These are phyloP conservation scores for Anniella stebbinsi DNA, from an alignment of 2,797 vertebrate species.

Conservation along the genomic window DNA sequence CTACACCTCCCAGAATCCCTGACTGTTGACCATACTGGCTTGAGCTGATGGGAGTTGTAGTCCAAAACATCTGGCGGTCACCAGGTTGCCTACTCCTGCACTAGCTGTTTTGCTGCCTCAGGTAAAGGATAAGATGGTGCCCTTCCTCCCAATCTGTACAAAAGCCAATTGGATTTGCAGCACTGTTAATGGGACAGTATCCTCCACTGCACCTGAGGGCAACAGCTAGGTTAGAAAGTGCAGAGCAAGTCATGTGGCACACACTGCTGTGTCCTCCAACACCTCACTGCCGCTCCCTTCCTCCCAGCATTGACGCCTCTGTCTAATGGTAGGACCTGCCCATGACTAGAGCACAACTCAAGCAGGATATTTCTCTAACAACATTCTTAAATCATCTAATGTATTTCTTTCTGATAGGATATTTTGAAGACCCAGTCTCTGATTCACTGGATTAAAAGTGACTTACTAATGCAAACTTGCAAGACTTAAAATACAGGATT, in stretches of 20 bases:
- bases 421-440: background rate
- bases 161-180: background rate
- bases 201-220: background rate
- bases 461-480: background rate
- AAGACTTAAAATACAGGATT: constrained; percentile 10
- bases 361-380: background rate
- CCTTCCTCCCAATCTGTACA: background rate
- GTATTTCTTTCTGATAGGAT: background rate
- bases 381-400: background rate
- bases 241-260: no score
- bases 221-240: background rate
- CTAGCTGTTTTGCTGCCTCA: background rate
- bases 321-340: background rate
- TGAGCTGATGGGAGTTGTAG: no score
- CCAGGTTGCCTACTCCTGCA: background rate
- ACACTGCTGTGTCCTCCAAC: background rate
- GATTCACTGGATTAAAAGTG: constrained; percentile 11
- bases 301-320: background rate
- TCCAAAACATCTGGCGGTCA: no score
- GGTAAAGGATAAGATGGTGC: background rate
- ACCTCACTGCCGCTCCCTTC: background rate
- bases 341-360: background rate
- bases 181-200: background rate
- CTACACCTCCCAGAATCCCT: no score
- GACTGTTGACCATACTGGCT: no score